Conservation (phyloP, 2,797 vertebrate species). For the Hybognathus amarus region DNA sequence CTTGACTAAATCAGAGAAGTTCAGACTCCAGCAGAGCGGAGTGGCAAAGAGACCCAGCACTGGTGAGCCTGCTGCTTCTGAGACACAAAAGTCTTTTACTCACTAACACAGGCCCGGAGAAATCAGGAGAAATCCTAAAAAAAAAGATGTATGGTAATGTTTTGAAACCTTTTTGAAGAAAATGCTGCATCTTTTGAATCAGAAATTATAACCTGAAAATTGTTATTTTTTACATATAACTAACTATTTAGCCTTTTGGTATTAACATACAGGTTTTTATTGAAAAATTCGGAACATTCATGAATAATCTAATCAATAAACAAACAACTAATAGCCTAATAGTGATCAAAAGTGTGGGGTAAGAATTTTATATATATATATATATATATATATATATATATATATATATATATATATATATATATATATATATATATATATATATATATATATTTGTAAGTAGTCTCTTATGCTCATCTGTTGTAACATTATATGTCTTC, state of each 20-base stretch:
- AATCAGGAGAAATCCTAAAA: neutral
- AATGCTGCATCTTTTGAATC: neutral
- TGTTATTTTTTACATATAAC: neutral
- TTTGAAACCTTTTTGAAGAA: neutral
- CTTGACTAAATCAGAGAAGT: constrained; percentile 65
- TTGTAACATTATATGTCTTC: neutral
- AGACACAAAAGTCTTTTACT: neutral
- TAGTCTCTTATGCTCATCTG: neutral
- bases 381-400: too few species aligned
- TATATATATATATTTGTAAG: too few species aligned
- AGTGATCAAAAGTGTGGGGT: neutral
- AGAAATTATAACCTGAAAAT: neutral
- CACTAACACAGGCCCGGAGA: neutral
- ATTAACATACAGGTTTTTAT: neutral
- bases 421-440: too few species aligned
- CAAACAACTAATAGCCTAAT: neutral
- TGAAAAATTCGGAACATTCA: neutral
- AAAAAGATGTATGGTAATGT: neutral
- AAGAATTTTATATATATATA: neutral
- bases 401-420: too few species aligned
- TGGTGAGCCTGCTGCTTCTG: neutral
- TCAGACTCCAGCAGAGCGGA: constrained; percentile 20
- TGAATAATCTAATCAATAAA: neutral
- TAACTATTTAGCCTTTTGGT: neutral
- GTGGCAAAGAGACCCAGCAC: neutral